Percentiles rank a stretch among this genome's conserved stretches.
Conservation (phyloP, 2,797 vertebrate genomes). For the Lepilemur ruficaudatus region DNA sequence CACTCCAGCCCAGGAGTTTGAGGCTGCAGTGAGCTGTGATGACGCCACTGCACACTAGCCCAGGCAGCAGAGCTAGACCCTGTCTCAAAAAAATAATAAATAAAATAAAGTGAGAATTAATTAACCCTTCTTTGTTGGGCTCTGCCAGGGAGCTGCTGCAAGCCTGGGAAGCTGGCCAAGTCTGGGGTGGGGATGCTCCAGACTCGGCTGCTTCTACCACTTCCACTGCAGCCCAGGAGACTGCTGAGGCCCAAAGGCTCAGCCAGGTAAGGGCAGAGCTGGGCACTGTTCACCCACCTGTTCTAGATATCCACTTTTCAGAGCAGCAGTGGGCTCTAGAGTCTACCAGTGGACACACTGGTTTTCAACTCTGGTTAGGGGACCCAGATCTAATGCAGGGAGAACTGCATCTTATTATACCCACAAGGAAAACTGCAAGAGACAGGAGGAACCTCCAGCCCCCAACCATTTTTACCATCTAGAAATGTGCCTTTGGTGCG, state of each 20-base stretch:
- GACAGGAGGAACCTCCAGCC: not conserved
- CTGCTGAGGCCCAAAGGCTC: not conserved
- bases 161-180: not conserved
- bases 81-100: not conserved
- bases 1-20: not conserved
- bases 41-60: not conserved
- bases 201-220: not conserved
- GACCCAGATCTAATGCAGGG: not conserved
- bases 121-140: not conserved
- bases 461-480: not conserved
- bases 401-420: not conserved
- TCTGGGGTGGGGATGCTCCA: not conserved
- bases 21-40: not conserved
- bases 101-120: not conserved
- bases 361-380: not conserved
- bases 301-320: accelerated
- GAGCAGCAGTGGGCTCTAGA: not conserved
- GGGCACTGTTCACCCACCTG: not conserved
- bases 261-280: not conserved
- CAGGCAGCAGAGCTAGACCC: not conserved
- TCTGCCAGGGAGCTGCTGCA: not conserved
- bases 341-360: not conserved
- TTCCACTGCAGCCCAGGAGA: not conserved
- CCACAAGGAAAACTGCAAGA: not conserved
- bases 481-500: not conserved